Evolutionary conservation across 2,888 invertebrate species (phyloP).

Genomic region (Sicus ferrugineus): DNA sequence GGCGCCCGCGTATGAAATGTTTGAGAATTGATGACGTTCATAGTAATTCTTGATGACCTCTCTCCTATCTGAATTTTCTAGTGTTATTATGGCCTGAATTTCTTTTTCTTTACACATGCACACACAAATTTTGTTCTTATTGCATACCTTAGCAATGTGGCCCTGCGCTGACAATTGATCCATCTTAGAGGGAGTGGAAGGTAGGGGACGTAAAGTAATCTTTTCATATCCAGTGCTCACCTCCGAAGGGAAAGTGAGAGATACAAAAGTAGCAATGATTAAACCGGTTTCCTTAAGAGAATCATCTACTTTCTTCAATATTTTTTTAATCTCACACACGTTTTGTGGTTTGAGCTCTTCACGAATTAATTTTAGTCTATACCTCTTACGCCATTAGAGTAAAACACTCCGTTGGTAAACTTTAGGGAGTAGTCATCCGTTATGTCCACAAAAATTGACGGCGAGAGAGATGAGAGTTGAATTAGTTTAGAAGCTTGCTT

Average conservation of each 20-base stretch:
- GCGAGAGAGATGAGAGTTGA: not conserved
- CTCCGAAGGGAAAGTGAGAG: not conserved
- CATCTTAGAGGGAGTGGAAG: constrained; percentile 16
- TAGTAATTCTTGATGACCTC: not conserved
- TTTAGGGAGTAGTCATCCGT: not conserved
- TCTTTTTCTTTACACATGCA: constrained; percentile 4
- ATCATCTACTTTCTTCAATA: not conserved
- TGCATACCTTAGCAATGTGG: constrained; percentile 11
- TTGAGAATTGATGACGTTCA: not conserved
- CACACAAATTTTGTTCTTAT: constrained; percentile 1
- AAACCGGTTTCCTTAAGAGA: constrained; percentile 9
- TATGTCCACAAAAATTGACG: not conserved
- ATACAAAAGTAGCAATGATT: not conserved
- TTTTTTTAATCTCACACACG: constrained; percentile 13
- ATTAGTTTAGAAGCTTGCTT: constrained; percentile 8
- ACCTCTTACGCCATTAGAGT: constrained; percentile 9
- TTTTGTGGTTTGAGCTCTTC: not conserved
- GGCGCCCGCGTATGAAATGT: too few species aligned
- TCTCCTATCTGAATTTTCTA: constrained; percentile 7
- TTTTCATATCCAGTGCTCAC: not conserved
- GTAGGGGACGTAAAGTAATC: constrained; percentile 1
- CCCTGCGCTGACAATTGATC: not conserved
- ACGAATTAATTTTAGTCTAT: not conserved
- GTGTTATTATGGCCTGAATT: not conserved
- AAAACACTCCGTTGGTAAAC: not conserved